Conservation (phyloP, 2,888 invertebrate genomes). For the Eupithecia abbreviata region DNA sequence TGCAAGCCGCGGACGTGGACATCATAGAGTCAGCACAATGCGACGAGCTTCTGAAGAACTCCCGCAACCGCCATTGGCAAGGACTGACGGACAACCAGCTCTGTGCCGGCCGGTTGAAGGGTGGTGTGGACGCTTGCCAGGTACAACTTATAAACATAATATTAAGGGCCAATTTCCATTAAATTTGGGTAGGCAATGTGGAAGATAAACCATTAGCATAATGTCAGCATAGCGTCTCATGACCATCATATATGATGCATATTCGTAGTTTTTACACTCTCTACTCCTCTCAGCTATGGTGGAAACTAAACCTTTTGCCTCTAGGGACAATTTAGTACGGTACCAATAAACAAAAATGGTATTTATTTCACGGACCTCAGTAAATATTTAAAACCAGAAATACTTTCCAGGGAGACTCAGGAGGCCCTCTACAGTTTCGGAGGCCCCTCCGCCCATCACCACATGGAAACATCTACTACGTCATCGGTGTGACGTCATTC, state of each 20-base stretch:
- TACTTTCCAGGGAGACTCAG: conserved; percentile 86
- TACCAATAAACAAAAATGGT: background rate
- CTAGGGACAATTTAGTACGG: background rate
- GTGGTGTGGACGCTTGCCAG: conserved; percentile 70
- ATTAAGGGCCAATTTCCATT: background rate
- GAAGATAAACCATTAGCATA: background rate
- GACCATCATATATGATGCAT: too few species aligned
- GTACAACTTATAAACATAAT: conserved; percentile 32
- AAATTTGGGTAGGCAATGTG: background rate
- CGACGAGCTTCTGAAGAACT: conserved; percentile 48
- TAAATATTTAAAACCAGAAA: too few species aligned
- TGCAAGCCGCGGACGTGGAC: conserved; percentile 60
- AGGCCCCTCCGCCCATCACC: conserved; percentile 47
- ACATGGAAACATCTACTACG: conserved; percentile 56
- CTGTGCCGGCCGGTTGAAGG: conserved; percentile 67
- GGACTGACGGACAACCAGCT: conserved; percentile 62
- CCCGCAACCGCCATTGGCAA: conserved; percentile 60
- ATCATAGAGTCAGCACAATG: conserved; percentile 58
- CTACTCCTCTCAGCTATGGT: background rate
- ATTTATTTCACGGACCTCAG: too few species aligned
- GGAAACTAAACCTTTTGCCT: background rate
- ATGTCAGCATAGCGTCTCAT: background rate
- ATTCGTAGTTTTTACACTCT: background rate
- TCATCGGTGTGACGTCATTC: conserved; percentile 70
- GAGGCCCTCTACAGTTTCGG: conserved; percentile 85